These are phyloP conservation scores for Charadrius vociferus DNA, from an alignment of 2,113 vertebrate species.

Conservation along the genomic window DNA sequence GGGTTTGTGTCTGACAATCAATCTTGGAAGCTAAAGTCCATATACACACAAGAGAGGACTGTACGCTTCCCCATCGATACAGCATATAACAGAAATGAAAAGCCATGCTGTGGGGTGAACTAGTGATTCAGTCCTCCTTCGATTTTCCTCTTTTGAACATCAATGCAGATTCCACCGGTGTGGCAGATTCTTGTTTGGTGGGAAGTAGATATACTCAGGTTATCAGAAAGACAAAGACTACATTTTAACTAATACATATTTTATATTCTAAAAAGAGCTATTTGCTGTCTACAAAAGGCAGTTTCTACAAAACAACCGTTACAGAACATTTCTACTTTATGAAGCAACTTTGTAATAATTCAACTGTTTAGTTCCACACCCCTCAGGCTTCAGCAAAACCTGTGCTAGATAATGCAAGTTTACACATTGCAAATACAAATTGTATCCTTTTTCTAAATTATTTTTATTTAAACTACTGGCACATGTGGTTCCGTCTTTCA, in stretches of 20 bases:
- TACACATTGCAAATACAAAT: not conserved
- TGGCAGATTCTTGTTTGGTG: not conserved
- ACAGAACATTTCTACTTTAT: not conserved
- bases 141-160: not conserved
- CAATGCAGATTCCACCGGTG: not conserved
- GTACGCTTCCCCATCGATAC: fast-evolving
- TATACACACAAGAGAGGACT: not conserved
- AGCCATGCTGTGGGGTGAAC: not conserved
- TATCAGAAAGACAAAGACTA: not conserved
- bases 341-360: not conserved
- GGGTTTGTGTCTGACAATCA: not conserved
- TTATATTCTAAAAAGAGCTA: not conserved
- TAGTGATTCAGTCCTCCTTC: not conserved
- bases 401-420: not conserved
- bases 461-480: not conserved
- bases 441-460: not conserved
- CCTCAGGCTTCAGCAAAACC: not conserved
- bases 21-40: not conserved
- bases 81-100: not conserved
- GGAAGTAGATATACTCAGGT: not conserved
- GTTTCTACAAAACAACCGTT: not conserved
- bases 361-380: not conserved
- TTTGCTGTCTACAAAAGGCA: not conserved
- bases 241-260: not conserved
- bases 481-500: not conserved